Evolutionary conservation across 2,888 invertebrate genomes (phyloP), one percentile per base, ranked within the genome.

Genomic region (Lasioglossum morio): DNA sequence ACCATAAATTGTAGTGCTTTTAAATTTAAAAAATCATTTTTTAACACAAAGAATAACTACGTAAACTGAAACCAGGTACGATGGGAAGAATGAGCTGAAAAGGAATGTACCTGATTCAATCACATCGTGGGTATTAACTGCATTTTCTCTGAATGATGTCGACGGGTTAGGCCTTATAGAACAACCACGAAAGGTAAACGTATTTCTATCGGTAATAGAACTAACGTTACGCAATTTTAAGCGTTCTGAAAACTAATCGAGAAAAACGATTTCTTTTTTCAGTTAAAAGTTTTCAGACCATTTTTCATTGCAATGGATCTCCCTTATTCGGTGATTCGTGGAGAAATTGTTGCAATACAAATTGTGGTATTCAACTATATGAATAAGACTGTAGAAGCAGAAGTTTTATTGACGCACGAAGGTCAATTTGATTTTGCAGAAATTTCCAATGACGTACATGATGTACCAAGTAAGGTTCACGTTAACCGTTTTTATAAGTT

Each of bases 341-440:
- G 99, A 40, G 99, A 99, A 96, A 97, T 98, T 14, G 96, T 99
- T 79, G 97, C 98, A 0, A 96, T 99, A 78, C 98, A 99, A 73
- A 97, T 98, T 19, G 97, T 98, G 3, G 97, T 99, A 14, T 98
- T 98, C 95, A 99, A 99, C 95, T 98, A 99, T 92, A 96, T 98
- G 95, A 97, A 97, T 23, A 97, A 97, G 84, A 97, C 98, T 88
- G 96, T 98, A 0, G 96, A 96, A 23, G 98, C 98, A 0, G 98
- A 98, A 92, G 97, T 99, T 0, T 98, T 98, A 0, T 96, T 99
- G 94, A 98, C 98, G 91, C 96, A 97, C 19, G 97, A 97, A 76
- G 97, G 97, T 88, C 97, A 97, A 91, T 98, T 97, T 94, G 97
- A 97, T 92, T 98, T 98, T 94, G 97, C 98, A 81, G 98, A 98